Evolutionary conservation across 2,888 invertebrate genomes (phyloP).

Genomic region (Coelinius sp.): DNA sequence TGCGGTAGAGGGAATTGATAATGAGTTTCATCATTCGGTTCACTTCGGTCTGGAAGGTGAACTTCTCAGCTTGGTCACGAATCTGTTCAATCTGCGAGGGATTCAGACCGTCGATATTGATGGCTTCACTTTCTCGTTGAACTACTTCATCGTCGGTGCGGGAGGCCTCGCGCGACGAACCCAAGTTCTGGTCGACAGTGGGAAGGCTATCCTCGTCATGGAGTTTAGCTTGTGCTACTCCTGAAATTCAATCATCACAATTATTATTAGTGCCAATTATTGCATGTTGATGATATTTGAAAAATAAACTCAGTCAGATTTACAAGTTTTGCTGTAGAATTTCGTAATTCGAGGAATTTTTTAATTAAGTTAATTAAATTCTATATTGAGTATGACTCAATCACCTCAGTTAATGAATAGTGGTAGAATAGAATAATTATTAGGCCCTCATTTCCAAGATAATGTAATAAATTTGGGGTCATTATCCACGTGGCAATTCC

Average conservation of each 20-base stretch:
- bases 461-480: too few species aligned
- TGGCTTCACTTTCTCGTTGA: slow-evolving; percentile 94
- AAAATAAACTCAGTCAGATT: not conserved
- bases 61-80: slow-evolving; percentile 89
- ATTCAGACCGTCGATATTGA: slow-evolving; percentile 94
- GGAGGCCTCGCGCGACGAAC: slow-evolving; percentile 88
- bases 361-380: too few species aligned
- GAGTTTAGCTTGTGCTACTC: slow-evolving; percentile 69
- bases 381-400: too few species aligned
- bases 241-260: slow-evolving; percentile 44
- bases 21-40: slow-evolving; percentile 99
- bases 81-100: slow-evolving; percentile 94
- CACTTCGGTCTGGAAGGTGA: slow-evolving; percentile 97
- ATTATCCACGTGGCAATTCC: too few species aligned
- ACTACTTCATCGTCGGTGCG: slow-evolving; percentile 95
- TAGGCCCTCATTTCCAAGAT: too few species aligned
- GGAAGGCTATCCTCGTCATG: slow-evolving; percentile 73
- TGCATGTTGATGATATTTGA: too few species aligned
- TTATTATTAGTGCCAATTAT: too few species aligned
- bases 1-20: slow-evolving; percentile 98
- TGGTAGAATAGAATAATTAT: too few species aligned
- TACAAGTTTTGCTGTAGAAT: not conserved
- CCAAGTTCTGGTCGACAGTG: slow-evolving; percentile 84
- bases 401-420: too few species aligned
- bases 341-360: too few species aligned